phyloP scores from a whole-genome alignment of 2,797 vertebrate genomes.

The Leptoclinus maculatus region DNA sequence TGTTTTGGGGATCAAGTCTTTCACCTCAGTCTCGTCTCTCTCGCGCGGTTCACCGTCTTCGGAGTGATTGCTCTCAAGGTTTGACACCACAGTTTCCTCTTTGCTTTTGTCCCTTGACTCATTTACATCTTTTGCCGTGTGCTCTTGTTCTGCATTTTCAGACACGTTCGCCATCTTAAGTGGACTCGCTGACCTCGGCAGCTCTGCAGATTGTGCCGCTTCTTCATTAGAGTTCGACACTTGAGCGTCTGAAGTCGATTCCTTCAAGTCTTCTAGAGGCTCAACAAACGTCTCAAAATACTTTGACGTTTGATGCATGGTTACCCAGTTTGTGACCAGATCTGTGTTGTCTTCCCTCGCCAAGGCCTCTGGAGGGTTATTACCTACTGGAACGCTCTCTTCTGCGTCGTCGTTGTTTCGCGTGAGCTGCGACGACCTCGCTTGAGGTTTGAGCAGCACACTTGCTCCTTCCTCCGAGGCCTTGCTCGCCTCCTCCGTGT shows the following conservation, averaged over 20 bases:
- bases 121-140: background rate
- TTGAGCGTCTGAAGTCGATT: background rate
- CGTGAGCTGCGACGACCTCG: slow-evolving; percentile 29
- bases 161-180: slow-evolving; percentile 2
- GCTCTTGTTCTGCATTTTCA: slow-evolving; percentile 13
- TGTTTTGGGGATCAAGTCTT: background rate
- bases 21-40: slow-evolving; percentile 46
- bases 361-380: slow-evolving; percentile 58
- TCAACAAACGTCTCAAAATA: slow-evolving; percentile 83
- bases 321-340: slow-evolving; percentile 83
- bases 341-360: slow-evolving; percentile 68
- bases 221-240: background rate
- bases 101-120: slow-evolving; percentile 23
- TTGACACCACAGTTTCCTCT: slow-evolving; percentile 38
- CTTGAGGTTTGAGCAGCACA: slow-evolving; percentile 66
- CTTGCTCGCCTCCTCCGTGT: slow-evolving; percentile 67
- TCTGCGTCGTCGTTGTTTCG: slow-evolving; percentile 24
- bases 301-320: slow-evolving; percentile 77
- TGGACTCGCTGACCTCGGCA: slow-evolving; percentile 41
- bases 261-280: slow-evolving; percentile 79
- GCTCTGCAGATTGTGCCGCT: slow-evolving; percentile 10
- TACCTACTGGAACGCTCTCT: background rate
- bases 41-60: slow-evolving; percentile 36
- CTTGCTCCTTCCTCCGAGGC: slow-evolving; percentile 73
- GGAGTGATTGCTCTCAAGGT: slow-evolving; percentile 26